phyloP scores from a whole-genome alignment of 2,797 vertebrate species.

The Kryptopterus vitreolus region DNA sequence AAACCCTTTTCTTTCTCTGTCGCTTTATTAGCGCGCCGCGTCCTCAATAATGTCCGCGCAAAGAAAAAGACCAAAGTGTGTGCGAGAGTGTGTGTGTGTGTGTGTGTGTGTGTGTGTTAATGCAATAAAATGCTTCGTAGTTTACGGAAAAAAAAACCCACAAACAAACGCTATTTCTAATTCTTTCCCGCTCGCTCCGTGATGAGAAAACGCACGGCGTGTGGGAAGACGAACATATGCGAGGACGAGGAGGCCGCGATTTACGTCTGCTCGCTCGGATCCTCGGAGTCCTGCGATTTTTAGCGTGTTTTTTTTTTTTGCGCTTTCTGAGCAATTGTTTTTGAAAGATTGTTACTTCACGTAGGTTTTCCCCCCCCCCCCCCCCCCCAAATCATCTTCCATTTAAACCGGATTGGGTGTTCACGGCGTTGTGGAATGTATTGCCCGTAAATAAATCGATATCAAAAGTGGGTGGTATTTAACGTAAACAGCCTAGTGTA shows the following conservation, averaged over 20 bases:
- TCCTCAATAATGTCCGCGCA: slow-evolving; percentile 59
- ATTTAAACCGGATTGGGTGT: background rate
- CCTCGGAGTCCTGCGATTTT: slow-evolving; percentile 20
- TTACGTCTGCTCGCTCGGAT: slow-evolving; percentile 38
- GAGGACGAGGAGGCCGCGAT: slow-evolving; percentile 45
- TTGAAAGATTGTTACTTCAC: background rate
- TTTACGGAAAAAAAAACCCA: slow-evolving; percentile 43
- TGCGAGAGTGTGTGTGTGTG: background rate
- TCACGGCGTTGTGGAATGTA: background rate
- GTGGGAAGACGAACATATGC: slow-evolving; percentile 57
- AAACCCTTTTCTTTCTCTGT: slow-evolving; percentile 46
- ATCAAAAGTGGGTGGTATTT: background rate
- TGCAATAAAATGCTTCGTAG: slow-evolving; percentile 23
- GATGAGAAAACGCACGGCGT: slow-evolving; percentile 9
- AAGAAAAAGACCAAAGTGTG: slow-evolving; percentile 8
- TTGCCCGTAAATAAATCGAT: background rate
- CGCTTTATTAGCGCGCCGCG: slow-evolving; percentile 47
- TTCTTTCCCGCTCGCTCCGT: slow-evolving; percentile 6
- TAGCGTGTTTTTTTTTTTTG: background rate
- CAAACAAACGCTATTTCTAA: background rate
- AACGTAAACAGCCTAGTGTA: background rate
- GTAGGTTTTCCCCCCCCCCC: no score
- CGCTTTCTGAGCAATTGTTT: background rate
- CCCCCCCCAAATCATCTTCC: no score
- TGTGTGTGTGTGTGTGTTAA: slow-evolving; percentile 3